Evolutionary conservation across 2,888 invertebrate species (phyloP).

Genomic region (Hirtodrosophila histrioides): DNA sequence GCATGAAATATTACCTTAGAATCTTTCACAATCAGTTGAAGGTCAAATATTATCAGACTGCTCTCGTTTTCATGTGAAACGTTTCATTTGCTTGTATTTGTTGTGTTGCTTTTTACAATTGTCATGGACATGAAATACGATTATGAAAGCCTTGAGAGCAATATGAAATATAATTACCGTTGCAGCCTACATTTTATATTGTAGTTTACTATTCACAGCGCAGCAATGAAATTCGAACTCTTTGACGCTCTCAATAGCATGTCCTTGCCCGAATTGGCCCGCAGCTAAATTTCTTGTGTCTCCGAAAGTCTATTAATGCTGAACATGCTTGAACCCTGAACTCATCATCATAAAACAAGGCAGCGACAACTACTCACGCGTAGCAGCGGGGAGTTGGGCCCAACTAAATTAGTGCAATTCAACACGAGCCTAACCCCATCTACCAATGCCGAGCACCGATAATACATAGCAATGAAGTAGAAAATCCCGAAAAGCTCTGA

Average conservation of each 20-base stretch:
- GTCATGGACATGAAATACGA: conserved; percentile 24
- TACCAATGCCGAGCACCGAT: conserved; percentile 45
- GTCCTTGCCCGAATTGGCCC: conserved; percentile 36
- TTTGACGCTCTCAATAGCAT: conserved; percentile 11
- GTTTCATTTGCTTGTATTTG: conserved; percentile 12
- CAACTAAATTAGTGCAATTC: conserved; percentile 71
- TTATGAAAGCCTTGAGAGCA: conserved; percentile 66
- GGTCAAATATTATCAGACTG: conserved; percentile 70
- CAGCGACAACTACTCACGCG: conserved; percentile 60
- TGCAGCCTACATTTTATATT: conserved; percentile 6
- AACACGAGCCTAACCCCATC: conserved; percentile 67
- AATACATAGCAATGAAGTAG: conserved; percentile 76
- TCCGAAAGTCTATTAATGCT: conserved; percentile 67
- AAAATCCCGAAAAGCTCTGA: conserved; percentile 73
- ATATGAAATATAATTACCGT: conserved; percentile 43
- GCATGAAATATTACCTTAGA: conserved; percentile 75
- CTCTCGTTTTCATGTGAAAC: conserved; percentile 62
- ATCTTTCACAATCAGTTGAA: conserved; percentile 57
- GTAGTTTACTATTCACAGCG: conserved; percentile 8
- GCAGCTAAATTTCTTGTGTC: conserved; percentile 10
- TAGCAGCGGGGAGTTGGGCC: conserved; percentile 10
- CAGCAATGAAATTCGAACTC: conserved; percentile 48
- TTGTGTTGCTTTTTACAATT: conserved; percentile 34
- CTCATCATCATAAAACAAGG: conserved; percentile 78
- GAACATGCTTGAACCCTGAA: conserved; percentile 75